Evolutionary conservation across 2,113 vertebrate genomes (phyloP).

Genomic region (Athene cunicularia): DNA sequence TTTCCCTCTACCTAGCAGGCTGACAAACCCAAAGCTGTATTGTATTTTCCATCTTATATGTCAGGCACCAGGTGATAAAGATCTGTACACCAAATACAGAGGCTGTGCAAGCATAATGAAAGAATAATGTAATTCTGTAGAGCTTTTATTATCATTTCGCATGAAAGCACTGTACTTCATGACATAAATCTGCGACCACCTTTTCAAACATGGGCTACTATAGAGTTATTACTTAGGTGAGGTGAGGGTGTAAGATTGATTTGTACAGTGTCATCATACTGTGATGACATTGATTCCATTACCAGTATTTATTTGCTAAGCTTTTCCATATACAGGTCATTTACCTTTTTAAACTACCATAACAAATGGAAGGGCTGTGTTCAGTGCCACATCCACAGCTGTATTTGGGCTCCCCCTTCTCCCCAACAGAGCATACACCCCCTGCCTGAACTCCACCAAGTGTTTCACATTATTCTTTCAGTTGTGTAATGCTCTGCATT

Average conservation of each 20-base stretch:
- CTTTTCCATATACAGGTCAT: background rate
- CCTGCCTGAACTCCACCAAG: background rate
- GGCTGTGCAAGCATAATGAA: background rate
- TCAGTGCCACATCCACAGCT: background rate
- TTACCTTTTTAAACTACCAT: background rate
- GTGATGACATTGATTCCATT: background rate
- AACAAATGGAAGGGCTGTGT: background rate
- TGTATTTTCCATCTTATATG: background rate
- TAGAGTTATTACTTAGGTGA: background rate
- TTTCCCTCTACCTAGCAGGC: background rate
- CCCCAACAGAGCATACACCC: fast-evolving
- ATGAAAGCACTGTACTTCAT: background rate
- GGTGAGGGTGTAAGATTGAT: background rate
- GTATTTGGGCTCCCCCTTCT: background rate
- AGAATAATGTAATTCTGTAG: background rate
- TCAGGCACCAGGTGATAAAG: background rate
- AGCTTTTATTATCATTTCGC: background rate
- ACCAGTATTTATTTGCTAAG: background rate
- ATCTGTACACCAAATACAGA: background rate
- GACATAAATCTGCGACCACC: background rate
- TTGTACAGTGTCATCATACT: background rate
- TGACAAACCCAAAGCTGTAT: background rate
- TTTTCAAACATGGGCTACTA: background rate
- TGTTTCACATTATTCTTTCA: background rate
- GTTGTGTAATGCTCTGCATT: background rate